phyloP scores from a whole-genome alignment of 2,797 vertebrate species.

The Anniella stebbinsi region DNA sequence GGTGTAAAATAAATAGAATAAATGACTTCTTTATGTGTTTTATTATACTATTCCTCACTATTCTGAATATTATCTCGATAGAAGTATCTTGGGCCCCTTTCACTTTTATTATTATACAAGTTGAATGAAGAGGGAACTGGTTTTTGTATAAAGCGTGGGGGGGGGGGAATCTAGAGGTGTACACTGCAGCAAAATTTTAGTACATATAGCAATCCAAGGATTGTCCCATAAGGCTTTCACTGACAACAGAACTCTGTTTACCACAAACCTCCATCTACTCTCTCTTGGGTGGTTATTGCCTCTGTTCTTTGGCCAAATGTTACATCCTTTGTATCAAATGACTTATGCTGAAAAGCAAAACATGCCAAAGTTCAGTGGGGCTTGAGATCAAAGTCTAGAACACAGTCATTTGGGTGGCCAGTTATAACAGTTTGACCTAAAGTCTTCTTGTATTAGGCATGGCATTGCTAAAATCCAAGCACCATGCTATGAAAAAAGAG shows the following conservation, averaged over 20 bases:
- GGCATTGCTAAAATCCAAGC: neutral
- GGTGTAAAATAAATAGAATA: neutral
- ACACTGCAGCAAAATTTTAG: neutral
- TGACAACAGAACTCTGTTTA: constrained; percentile 54
- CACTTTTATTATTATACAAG: neutral
- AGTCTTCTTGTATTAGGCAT: neutral
- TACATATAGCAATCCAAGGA: neutral
- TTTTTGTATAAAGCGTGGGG: neutral
- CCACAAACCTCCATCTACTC: neutral
- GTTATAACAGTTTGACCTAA: neutral
- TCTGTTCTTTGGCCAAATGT: constrained; percentile 58
- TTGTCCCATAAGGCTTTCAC: constrained; percentile 17
- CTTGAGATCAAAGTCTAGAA: constrained; percentile 50
- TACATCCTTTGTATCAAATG: constrained; percentile 19
- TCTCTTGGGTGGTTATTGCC: neutral
- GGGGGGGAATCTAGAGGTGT: neutral
- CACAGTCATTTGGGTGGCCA: constrained; percentile 49
- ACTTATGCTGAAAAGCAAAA: constrained; percentile 11
- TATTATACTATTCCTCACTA: neutral
- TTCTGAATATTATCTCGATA: constrained; percentile 1
- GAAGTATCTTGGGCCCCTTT: neutral
- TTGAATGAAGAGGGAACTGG: neutral
- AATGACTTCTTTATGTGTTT: neutral
- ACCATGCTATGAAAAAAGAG: neutral
- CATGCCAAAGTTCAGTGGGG: neutral